phyloP scores from a whole-genome alignment of 2,888 invertebrate species.

The Dynastes maya region DNA sequence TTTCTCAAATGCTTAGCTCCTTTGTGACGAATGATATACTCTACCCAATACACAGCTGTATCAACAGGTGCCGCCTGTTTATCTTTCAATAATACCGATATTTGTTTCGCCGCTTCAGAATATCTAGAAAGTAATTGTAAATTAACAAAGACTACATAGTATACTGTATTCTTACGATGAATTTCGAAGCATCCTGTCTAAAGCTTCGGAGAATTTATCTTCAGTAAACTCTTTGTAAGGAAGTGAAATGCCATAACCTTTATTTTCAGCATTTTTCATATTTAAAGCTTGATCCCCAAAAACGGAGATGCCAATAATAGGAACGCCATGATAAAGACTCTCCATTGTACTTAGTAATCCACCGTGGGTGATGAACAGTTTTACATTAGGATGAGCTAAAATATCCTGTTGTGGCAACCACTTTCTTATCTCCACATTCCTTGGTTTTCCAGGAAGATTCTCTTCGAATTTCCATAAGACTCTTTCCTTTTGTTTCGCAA shows the following conservation, averaged over 20 bases:
- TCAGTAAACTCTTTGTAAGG: slow-evolving; percentile 52
- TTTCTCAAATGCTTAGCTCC: slow-evolving; percentile 63
- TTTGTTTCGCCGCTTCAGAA: slow-evolving; percentile 55
- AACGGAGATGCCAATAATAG: slow-evolving; percentile 56
- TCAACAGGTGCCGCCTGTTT: slow-evolving; percentile 61
- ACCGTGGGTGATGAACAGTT: slow-evolving; percentile 58
- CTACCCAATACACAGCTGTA: slow-evolving; percentile 62
- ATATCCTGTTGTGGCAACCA: slow-evolving; percentile 70
- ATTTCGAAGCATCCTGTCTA: slow-evolving; percentile 55
- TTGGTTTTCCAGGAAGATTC: slow-evolving; percentile 64
- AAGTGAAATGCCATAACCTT: slow-evolving; percentile 55
- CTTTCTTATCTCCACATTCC: slow-evolving; percentile 67
- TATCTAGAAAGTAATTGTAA: not conserved
- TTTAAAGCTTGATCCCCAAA: slow-evolving; percentile 57
- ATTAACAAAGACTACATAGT: not conserved
- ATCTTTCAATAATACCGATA: slow-evolving; percentile 61
- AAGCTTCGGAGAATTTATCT: slow-evolving; percentile 49
- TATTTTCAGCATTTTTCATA: slow-evolving; percentile 50
- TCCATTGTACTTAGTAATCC: slow-evolving; percentile 58
- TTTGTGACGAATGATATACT: slow-evolving; percentile 62
- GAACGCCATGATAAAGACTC: slow-evolving; percentile 56
- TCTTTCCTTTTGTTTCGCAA: slow-evolving; percentile 73
- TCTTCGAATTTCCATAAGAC: slow-evolving; percentile 74
- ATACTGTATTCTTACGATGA: slow-evolving; percentile 49
- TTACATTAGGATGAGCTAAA: slow-evolving; percentile 57